Conservation (phyloP, 2,888 invertebrate species). For the Xestia rhomboidea region DNA sequence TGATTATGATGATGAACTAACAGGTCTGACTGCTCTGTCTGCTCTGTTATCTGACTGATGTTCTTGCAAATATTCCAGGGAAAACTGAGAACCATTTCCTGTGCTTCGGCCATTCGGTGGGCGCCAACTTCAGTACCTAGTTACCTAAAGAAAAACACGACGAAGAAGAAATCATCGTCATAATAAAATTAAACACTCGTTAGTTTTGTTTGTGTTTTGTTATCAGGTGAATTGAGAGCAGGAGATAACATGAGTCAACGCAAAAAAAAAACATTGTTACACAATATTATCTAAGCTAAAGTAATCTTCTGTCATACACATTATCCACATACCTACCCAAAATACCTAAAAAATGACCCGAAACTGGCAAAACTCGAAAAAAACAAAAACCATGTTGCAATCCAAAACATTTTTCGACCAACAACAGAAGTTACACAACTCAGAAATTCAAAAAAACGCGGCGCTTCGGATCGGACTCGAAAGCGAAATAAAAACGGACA, state of each 20-base stretch:
- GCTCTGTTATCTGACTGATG: background rate
- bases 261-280: background rate
- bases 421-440: conserved; percentile 64
- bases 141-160: background rate
- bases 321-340: background rate
- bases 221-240: conserved; percentile 13
- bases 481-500: conserved; percentile 67
- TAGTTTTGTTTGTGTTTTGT: background rate
- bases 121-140: background rate
- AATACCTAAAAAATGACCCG: background rate
- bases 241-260: background rate
- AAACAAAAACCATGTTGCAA: conserved; percentile 43
- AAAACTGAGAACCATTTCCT: background rate
- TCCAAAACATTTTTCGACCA: conserved; percentile 51
- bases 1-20: background rate
- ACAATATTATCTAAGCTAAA: conserved; percentile 22
- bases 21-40: background rate
- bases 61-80: background rate
- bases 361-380: conserved; percentile 18
- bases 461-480: conserved; percentile 32
- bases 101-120: background rate
- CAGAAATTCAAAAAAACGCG: conserved; percentile 62
- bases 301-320: too few relatives aligned
- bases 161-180: background rate
- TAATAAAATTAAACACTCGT: background rate